Conservation (phyloP, 2,113 vertebrate species). For the Odontophorus gujanensis region DNA sequence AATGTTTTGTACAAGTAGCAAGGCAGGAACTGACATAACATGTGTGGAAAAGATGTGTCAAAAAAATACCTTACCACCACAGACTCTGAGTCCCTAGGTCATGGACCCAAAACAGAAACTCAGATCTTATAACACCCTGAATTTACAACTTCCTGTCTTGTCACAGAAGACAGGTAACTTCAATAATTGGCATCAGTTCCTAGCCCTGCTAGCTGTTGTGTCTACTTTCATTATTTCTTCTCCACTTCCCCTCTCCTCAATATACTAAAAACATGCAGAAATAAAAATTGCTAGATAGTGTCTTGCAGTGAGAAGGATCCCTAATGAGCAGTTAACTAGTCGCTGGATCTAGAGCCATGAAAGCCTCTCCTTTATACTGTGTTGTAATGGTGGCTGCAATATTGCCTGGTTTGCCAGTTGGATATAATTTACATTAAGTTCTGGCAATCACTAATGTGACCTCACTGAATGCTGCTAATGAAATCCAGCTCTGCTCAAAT, state of each 20-base stretch:
- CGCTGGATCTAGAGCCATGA: background rate
- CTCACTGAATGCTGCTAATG: slow-evolving; percentile 1
- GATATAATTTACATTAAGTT: background rate
- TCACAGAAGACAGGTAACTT: slow-evolving; percentile 24
- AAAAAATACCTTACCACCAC: rapidly evolving
- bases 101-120: background rate
- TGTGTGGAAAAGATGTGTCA: background rate
- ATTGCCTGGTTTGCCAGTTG: background rate
- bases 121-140: background rate
- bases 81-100: background rate
- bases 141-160: background rate
- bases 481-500: background rate
- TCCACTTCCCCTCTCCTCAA: background rate
- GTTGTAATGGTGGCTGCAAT: background rate
- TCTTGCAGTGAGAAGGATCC: background rate
- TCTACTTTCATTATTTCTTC: slow-evolving; percentile 37
- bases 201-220: background rate
- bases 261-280: background rate
- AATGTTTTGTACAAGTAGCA: background rate
- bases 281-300: background rate
- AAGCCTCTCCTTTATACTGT: background rate
- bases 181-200: slow-evolving; percentile 22
- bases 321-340: background rate
- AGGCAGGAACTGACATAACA: background rate
- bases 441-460: background rate